phyloP scores from a whole-genome alignment of 2,888 invertebrate genomes.

The Drosophila picticornis region DNA sequence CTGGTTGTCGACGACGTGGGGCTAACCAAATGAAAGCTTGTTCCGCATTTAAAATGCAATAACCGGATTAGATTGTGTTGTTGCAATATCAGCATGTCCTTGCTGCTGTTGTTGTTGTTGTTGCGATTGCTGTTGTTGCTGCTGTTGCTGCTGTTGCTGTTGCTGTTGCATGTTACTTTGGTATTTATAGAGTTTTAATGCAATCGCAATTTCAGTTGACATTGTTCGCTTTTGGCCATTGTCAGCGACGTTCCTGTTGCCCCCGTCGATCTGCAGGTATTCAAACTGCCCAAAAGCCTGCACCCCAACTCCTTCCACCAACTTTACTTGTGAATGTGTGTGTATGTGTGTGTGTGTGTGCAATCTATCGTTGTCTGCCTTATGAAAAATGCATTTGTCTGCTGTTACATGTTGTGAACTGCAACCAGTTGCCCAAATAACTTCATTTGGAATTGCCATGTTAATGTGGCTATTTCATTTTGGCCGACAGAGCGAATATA shows the following conservation, averaged over 20 bases:
- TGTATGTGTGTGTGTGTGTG: conserved; percentile 26
- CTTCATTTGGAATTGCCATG: conserved; percentile 47
- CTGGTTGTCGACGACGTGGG: conserved; percentile 20
- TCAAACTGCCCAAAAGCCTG: conserved; percentile 12
- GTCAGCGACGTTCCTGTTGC: conserved; percentile 31
- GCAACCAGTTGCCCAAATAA: conserved; percentile 40
- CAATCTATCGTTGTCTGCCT: conserved; percentile 64
- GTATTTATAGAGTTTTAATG: conserved; percentile 83
- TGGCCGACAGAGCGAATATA: conserved; percentile 5
- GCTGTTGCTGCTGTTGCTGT: conserved; percentile 20
- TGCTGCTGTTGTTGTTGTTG: conserved; percentile 17
- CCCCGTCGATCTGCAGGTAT: conserved; percentile 64
- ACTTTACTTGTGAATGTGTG: conserved; percentile 1
- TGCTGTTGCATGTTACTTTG: conserved; percentile 71
- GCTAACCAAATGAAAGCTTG: conserved; percentile 60
- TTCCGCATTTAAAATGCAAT: conserved; percentile 82
- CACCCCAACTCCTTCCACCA: neutral
- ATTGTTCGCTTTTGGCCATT: conserved; percentile 73
- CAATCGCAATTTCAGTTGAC: conserved; percentile 81
- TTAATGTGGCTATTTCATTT: conserved; percentile 42
- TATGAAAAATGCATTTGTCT: conserved; percentile 77
- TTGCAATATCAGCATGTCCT: conserved; percentile 57
- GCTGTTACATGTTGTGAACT: conserved; percentile 51
- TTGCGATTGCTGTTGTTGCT: conserved; percentile 29
- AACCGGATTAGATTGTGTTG: conserved; percentile 81